A percentile compares a stretch with the other conserved stretches of the same genome.
These are phyloP conservation scores for Hypocryptadius cinnamomeus DNA, from an alignment of 2,113 vertebrate genomes.

Conservation along the genomic window DNA sequence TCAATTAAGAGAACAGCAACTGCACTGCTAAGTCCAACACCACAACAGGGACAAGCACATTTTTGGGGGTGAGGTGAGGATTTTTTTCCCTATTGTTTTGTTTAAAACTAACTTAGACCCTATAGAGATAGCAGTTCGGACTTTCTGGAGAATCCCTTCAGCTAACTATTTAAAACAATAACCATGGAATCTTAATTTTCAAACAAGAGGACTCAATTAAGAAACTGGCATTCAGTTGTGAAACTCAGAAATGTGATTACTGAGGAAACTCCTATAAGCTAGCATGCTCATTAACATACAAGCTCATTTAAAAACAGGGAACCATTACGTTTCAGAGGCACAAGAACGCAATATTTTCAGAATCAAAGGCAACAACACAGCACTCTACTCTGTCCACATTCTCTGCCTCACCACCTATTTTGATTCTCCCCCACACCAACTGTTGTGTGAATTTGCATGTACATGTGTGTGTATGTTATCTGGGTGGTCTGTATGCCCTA, in stretches of 20 bases:
- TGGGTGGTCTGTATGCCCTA: background rate
- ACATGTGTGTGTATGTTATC: background rate
- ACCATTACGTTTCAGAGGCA: constrained; percentile 8
- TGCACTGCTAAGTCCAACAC: background rate
- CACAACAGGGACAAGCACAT: background rate
- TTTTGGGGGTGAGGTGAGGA: background rate
- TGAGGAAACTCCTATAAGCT: constrained; percentile 7
- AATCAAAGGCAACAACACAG: constrained; percentile 22
- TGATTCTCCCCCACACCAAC: background rate
- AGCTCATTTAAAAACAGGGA: constrained; percentile 17
- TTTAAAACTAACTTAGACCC: constrained; percentile 10
- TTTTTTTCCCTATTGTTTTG: background rate
- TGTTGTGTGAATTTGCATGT: background rate
- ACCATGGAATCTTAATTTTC: constrained; percentile 12
- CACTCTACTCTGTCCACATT: constrained; percentile 2
- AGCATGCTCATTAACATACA: constrained; percentile 17
- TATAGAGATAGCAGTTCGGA: background rate
- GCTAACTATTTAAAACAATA: constrained; percentile 46
- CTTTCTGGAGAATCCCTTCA: constrained; percentile 14
- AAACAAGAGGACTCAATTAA: constrained; percentile 24
- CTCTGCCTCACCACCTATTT: background rate
- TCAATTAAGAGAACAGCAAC: background rate
- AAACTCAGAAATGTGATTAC: constrained; percentile 18
- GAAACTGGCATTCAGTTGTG: constrained; percentile 30
- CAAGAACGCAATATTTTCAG: background rate